Conservation (phyloP, 1,140 invertebrate species). For the Diorhabda elongata region DNA sequence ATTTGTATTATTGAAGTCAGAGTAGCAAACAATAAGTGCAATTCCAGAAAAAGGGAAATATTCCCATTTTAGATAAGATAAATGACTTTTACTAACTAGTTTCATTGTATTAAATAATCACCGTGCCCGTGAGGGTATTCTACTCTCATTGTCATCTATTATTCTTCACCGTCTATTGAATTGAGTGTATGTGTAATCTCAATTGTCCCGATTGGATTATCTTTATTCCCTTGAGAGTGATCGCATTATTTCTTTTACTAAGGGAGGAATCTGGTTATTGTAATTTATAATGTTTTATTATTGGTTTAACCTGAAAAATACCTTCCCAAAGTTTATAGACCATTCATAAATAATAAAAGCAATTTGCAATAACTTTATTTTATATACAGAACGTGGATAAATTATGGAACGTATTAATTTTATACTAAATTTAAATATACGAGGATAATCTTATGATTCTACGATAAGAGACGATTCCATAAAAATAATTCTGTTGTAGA, state of each 20-base stretch:
- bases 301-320: no score
- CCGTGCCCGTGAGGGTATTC: slow-evolving; percentile 3
- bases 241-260: neutral
- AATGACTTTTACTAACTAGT: slow-evolving; percentile 33
- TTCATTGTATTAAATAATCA: slow-evolving; percentile 26
- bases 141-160: neutral
- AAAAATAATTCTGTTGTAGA: no score
- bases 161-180: neutral
- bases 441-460: no score
- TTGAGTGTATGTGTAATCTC: neutral
- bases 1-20: no score
- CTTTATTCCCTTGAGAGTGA: neutral
- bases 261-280: neutral
- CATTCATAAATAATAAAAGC: no score
- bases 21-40: slow-evolving; percentile 24
- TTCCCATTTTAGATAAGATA: slow-evolving; percentile 26
- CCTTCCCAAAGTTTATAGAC: no score
- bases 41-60: slow-evolving; percentile 18
- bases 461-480: no score
- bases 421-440: no score
- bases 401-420: no score
- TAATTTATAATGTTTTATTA: neutral
- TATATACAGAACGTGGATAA: no score
- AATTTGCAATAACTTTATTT: no score
- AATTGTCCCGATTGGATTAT: neutral